Conservation (phyloP, 2,888 invertebrate species). For the Clivina fossor region DNA sequence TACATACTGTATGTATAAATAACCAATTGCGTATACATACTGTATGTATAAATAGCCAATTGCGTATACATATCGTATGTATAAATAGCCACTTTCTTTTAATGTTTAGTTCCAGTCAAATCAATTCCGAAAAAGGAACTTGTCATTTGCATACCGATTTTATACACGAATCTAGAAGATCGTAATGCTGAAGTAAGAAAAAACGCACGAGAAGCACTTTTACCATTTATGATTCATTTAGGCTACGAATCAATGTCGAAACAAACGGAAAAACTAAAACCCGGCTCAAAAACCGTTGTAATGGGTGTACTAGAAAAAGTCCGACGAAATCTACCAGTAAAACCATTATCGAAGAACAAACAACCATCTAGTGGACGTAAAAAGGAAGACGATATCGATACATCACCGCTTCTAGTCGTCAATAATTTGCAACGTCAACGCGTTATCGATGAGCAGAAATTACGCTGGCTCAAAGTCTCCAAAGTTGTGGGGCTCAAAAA, state of each 20-base stretch:
- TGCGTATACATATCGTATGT: too few relatives aligned
- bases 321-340: constrained; percentile 78
- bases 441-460: constrained; percentile 89
- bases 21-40: too few relatives aligned
- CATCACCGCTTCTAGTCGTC: constrained; percentile 72
- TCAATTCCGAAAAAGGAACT: constrained; percentile 82
- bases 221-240: constrained; percentile 91
- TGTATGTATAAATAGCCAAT: too few relatives aligned
- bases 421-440: constrained; percentile 91
- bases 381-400: constrained; percentile 84
- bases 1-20: too few relatives aligned
- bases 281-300: constrained; percentile 76
- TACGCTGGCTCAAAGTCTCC: constrained; percentile 89
- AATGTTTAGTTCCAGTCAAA: constrained; percentile 63
- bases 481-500: constrained; percentile 90
- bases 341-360: constrained; percentile 65
- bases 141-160: constrained; percentile 69
- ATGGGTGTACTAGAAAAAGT: constrained; percentile 82
- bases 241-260: constrained; percentile 80
- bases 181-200: constrained; percentile 89
- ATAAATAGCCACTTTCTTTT: too few relatives aligned
- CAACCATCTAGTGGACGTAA: constrained; percentile 62
- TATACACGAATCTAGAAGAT: constrained; percentile 86
- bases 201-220: constrained; percentile 83
- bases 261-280: constrained; percentile 77